phyloP scores from a whole-genome alignment of 1,140 invertebrate species.

The Drosophila funebris region DNA sequence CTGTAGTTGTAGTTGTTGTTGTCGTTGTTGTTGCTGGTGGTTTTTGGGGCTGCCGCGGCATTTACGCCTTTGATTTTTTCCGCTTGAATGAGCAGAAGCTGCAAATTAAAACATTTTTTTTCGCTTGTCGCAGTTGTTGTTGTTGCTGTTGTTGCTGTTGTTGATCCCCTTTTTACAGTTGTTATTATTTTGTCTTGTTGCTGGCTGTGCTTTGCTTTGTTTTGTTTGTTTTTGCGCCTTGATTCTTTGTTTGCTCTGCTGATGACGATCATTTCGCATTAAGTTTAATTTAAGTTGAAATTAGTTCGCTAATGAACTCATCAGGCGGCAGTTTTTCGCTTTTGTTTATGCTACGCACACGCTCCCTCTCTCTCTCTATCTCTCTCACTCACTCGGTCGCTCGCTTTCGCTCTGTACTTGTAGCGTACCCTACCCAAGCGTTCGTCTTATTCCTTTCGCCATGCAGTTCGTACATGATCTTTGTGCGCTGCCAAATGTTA shows the following conservation, averaged over 20 bases:
- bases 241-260: conserved; percentile 80
- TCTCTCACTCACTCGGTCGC: neutral
- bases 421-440: neutral
- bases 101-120: conserved; percentile 82
- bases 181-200: conserved; percentile 44
- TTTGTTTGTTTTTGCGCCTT: conserved; percentile 56
- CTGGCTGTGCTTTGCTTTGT: neutral
- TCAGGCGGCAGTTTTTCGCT: conserved; percentile 56
- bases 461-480: neutral
- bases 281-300: conserved; percentile 83
- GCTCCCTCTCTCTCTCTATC: conserved; percentile 1
- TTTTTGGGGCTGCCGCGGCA: conserved; percentile 54
- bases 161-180: conserved; percentile 39
- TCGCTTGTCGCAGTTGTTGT: conserved; percentile 6
- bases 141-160: neutral
- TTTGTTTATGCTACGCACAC: conserved; percentile 42
- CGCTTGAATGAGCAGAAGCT: conserved; percentile 76
- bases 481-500: conserved; percentile 51
- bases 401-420: neutral
- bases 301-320: conserved; percentile 83
- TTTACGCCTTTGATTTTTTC: conserved; percentile 79
- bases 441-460: conserved; percentile 11
- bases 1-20: conserved; percentile 17
- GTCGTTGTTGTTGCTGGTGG: conserved; percentile 28
- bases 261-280: conserved; percentile 82